phyloP scores from a whole-genome alignment of 2,797 vertebrate species.

The Parauchenoglanis punctatus region DNA sequence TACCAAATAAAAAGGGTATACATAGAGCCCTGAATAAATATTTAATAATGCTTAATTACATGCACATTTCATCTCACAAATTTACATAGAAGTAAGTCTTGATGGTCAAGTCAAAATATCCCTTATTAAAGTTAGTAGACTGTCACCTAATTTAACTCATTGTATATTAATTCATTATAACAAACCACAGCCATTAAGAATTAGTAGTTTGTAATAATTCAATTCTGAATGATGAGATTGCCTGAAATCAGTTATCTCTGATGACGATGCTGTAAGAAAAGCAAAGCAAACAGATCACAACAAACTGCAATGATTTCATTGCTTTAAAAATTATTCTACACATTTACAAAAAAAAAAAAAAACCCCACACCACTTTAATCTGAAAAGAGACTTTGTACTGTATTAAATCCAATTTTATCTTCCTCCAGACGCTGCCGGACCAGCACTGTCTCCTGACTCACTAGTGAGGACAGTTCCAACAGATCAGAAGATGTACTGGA shows the following conservation, averaged over 20 bases:
- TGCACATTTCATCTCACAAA: not conserved
- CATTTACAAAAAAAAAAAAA: slow-evolving; percentile 12
- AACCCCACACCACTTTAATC: not conserved
- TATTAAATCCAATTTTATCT: slow-evolving; percentile 63
- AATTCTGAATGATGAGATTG: not conserved
- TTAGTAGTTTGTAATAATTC: not conserved
- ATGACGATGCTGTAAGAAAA: not conserved
- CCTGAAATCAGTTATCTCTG: not conserved
- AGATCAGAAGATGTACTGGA: slow-evolving; percentile 74
- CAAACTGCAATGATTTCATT: not conserved
- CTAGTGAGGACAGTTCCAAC: slow-evolving; percentile 75
- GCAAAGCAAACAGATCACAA: not conserved
- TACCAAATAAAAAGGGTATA: not conserved
- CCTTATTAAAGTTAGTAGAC: not conserved
- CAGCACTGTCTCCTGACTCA: slow-evolving; percentile 72
- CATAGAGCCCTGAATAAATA: not conserved
- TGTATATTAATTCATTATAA: not conserved
- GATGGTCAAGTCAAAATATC: not conserved
- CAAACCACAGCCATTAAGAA: not conserved
- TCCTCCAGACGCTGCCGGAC: slow-evolving; percentile 70
- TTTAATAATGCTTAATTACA: not conserved
- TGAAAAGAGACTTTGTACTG: slow-evolving; percentile 64
- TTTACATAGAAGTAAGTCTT: not conserved
- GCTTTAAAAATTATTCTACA: slow-evolving; percentile 7
- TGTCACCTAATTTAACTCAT: not conserved